Evolutionary conservation across 2,888 invertebrate genomes (phyloP), one percentile per base, ranked within the genome.

Genomic region (Acanthopleura granulata): DNA sequence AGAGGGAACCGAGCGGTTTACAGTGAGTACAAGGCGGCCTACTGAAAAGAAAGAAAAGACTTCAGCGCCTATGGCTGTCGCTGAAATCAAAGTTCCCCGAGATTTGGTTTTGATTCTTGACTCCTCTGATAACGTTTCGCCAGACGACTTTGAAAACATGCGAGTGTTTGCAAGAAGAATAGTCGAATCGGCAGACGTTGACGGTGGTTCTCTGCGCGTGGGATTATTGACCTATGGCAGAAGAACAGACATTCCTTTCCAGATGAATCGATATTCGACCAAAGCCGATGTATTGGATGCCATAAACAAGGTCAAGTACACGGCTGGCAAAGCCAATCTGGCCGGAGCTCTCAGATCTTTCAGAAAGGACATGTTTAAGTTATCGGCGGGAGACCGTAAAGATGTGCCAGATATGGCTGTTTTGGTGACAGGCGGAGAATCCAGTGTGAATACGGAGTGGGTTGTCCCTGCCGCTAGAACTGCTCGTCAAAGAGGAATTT

Each of bases 41-140:
- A 9, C 40, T 40, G 40, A 40, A 40, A 40, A 40, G 40, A 40
- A 40, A 40, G 40, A 40, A 9, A 40, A 40, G 40, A 40, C 40
- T 3, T 6, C 40, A 9, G 40, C 40, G 3, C 40, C 40, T 9
- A 9, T 40, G 40, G 40, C 40, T 3, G 40, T 40, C 4, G 9
- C 40, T 40, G 40, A 9, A 3, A 40, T 40, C 40, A 40, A 40
- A 40, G 40, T 40, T 40, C 40, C 40, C 40, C 3, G 57, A 27
- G 66, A 66, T 14, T 66, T 66, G 66, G 66, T 66, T 27, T 66
- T 66, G 15, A 18, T 66, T 16, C 25, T 66, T 18, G 66, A 66
- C 29, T 66, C 66, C 1, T 66, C 66, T 6, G 22, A 66, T 6
- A 22, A 66, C 29, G 15, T 66, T 15, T 22, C 66, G 1, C 66